Base-by-base conservation (phyloP, 2,797 vertebrate species). In the Tadarida brasiliensis region DNA sequence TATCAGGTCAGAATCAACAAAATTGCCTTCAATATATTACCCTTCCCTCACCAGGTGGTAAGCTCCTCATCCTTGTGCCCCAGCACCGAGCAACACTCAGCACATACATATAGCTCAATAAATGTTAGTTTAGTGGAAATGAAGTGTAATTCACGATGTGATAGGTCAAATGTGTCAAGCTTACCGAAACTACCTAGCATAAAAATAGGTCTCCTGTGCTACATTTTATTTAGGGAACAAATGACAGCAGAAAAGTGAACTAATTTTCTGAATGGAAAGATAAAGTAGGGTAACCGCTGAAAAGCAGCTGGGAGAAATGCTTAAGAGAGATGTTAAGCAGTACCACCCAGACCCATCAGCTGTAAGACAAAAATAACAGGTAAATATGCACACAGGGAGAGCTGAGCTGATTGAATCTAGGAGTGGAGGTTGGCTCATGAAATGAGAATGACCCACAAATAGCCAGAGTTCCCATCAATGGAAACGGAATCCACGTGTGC, bases 191-290 rank as follows among this genome's bases (percentile, higher is more conserved):
- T n/a, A 39, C 49, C 82, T 65, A n/a, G 71, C 49, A 56, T 85
- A 94, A 94, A 96, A 96, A 84, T 73, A 95, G 47, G 80, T 93
- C 94, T 94, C 87, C 56, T 81, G 85, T 47, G 80, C 88, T 88
- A 47, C 78, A 26, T 78, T 80, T 88, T 57, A 91, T 65, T 89
- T 81, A 63, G 92, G 86, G 68, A 89, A 86, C 68, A 93, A 87
- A 93, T 74, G 71, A 87, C 88, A 74, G 86, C 15, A 91, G 93
- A 92, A 96, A 96, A 97, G 61, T 28, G 81, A 92, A 70, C 92
- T 94, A 81, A 97, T 96, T 91, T 87, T 91, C 96, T 91, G 83
- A 96, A 95, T 87, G 92, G 76, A 92, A 98, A 96, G 81, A 33
- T 93, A 51, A 47, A 76, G 0, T 0, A 96, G 51, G 47, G 9